Conservation (phyloP, 92 coral and sea anemone species). For the Siderastrea radians region DNA sequence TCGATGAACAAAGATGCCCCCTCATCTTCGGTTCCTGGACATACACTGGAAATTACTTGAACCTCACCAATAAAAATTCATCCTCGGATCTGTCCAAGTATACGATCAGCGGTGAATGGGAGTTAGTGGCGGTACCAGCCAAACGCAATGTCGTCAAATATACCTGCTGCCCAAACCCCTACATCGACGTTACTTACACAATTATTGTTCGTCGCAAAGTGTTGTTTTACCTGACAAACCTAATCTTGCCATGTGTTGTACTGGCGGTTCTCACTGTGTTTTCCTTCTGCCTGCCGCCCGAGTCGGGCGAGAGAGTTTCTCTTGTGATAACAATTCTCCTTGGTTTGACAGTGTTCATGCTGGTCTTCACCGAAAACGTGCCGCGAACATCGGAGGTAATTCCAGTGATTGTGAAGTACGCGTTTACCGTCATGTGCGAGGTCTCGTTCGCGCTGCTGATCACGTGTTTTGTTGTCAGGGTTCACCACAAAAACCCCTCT, state of each 20-base stretch:
- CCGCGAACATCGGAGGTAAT: constrained; percentile 94
- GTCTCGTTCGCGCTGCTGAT: constrained; percentile 81
- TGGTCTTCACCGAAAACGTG: constrained; percentile 91
- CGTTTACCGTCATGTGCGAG: constrained; percentile 88
- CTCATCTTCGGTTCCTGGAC: constrained; percentile 98
- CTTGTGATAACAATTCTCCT: constrained; percentile 91
- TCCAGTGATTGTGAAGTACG: constrained; percentile 91
- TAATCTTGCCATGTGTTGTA: constrained; percentile 89
- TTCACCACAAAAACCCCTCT: constrained; percentile 79
- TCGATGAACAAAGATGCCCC: constrained; percentile 87
- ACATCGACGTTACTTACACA: constrained; percentile 84
- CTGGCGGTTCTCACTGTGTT: constrained; percentile 82
- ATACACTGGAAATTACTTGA: constrained; percentile 80
- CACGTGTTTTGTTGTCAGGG: constrained; percentile 76
- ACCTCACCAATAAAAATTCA: constrained; percentile 56
- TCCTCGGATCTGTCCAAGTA: constrained; percentile 85
- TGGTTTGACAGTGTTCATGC: constrained; percentile 92
- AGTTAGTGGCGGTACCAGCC: constrained; percentile 76
- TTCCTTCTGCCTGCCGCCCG: constrained; percentile 88
- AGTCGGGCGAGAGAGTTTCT: constrained; percentile 94
- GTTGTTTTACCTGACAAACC: constrained; percentile 85
- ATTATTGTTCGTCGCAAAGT: constrained; percentile 87
- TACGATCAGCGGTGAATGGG: constrained; percentile 94
- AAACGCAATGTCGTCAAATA: constrained; percentile 79
- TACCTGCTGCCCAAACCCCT: constrained; percentile 93